Evolutionary conservation across 2,888 invertebrate genomes (phyloP), one percentile per base, ranked within the genome.

Genomic region (Cosmia pyralina): DNA sequence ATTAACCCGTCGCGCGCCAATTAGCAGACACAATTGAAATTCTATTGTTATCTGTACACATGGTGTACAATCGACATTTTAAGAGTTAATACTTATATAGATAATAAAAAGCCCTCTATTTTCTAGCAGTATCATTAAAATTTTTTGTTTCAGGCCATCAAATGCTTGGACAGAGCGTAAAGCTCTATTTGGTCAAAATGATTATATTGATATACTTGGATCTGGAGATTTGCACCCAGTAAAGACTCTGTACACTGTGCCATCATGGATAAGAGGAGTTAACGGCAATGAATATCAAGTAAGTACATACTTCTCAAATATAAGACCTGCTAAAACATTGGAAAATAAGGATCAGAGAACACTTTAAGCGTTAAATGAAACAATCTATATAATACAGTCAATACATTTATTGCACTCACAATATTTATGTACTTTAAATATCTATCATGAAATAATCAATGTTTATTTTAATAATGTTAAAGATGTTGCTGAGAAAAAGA

Each of bases 121-220:
- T 63, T 15, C 7, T 15, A 48, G 48, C 5, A 13, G 77, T 50
- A 17, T 28, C 6, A 41, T 46, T 34, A 1, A 38, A n/a, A 19
- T 55, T 0, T 58, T 97, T 91, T 73, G 4, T 79, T 97, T 90
- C 87, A 96, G 97, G 71, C 98, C 98, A 5, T 96, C 95, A 82
- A 97, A 98, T 93, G 89, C 93, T 1, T 99, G 99, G 99, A 90
- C 95, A 0, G 97, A 97, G 84, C 98, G 97, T 86, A 97, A 97
- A 88, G 98, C 99, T 2, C 92, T 98, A 0, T 99, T 98, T 95
- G 99, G 99, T 0, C 99, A 99, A 92, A 99, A 99, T 95, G 99
- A 99, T 93, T 99, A 99, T 90, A 99, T 99, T 82, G 99, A 99
- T 92, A 99, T 99, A 75, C 96, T 99, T 68, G 99, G 99, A 3